Conservation (phyloP, 2,888 invertebrate genomes). For the Uropetala carovei region DNA sequence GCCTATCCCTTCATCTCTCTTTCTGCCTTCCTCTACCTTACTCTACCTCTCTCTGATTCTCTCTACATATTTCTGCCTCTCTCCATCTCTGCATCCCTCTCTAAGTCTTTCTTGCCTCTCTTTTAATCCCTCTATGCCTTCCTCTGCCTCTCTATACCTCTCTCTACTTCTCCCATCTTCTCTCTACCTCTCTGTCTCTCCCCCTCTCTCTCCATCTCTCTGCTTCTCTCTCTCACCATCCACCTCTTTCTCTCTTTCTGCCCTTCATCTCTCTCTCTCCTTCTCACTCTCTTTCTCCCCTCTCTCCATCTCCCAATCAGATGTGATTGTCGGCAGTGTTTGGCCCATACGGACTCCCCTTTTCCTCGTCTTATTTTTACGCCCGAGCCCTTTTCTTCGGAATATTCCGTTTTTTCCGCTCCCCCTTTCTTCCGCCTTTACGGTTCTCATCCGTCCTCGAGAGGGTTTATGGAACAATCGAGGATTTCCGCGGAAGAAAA, state of each 20-base stretch:
- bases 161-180: background rate
- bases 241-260: too few relatives aligned
- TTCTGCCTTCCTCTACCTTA: background rate
- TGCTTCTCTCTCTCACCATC: too few relatives aligned
- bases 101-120: background rate
- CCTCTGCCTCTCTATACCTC: background rate
- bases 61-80: background rate
- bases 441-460: too few relatives aligned
- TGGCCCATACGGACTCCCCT: too few relatives aligned
- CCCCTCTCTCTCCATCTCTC: background rate
- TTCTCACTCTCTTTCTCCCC: background rate
- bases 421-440: too few relatives aligned
- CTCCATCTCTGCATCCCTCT: background rate
- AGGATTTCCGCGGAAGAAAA: constrained; percentile 27
- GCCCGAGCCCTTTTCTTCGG: too few relatives aligned
- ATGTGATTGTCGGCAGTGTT: background rate
- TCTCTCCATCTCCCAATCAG: background rate
- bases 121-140: background rate
- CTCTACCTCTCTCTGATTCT: background rate
- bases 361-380: too few relatives aligned
- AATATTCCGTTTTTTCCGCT: too few relatives aligned
- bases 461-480: constrained; percentile 42
- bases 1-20: background rate
- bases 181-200: background rate
- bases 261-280: too few relatives aligned